Evolutionary conservation across 2,113 vertebrate genomes (phyloP).

Genomic region (Monopterus albus): DNA sequence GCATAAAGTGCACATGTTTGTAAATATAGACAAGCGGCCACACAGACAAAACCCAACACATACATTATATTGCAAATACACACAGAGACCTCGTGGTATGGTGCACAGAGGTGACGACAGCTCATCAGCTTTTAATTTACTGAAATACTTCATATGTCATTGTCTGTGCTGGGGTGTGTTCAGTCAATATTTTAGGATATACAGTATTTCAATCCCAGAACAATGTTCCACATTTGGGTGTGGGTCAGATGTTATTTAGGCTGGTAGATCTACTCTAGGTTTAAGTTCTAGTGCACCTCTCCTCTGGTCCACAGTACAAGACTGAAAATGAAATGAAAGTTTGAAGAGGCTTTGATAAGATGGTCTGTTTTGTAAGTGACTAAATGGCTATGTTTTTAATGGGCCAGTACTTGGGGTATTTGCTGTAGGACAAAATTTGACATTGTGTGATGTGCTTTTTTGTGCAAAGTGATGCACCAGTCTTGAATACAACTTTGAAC

Average conservation of each 20-base stretch:
- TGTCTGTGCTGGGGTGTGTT: conserved; percentile 11
- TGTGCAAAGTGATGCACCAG: too few relatives aligned
- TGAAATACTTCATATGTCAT: too few relatives aligned
- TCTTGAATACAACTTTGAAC: too few relatives aligned
- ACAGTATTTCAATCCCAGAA: too few relatives aligned
- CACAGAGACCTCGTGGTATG: neutral
- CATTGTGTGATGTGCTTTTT: neutral
- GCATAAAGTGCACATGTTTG: conserved; percentile 5
- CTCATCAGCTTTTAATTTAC: conserved; percentile 12
- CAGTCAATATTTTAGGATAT: too few relatives aligned
- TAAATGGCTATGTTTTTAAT: neutral
- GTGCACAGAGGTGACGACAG: neutral
- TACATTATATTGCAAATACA: neutral
- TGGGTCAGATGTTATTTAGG: conserved; percentile 31
- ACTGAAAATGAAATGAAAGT: too few relatives aligned
- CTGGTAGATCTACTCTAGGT: too few relatives aligned
- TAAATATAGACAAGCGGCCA: conserved; percentile 19
- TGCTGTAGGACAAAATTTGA: neutral
- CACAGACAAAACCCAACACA: conserved; percentile 14
- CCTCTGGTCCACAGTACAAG: too few relatives aligned
- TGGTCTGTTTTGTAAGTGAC: neutral
- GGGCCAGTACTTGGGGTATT: neutral
- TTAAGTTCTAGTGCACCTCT: too few relatives aligned
- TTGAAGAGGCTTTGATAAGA: neutral
- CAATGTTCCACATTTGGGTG: conserved; percentile 1